Percentiles rank a stretch among this genome's conserved stretches.
phyloP scores from a whole-genome alignment of 2,888 invertebrate genomes.

The Mechanitis mazaeus region DNA sequence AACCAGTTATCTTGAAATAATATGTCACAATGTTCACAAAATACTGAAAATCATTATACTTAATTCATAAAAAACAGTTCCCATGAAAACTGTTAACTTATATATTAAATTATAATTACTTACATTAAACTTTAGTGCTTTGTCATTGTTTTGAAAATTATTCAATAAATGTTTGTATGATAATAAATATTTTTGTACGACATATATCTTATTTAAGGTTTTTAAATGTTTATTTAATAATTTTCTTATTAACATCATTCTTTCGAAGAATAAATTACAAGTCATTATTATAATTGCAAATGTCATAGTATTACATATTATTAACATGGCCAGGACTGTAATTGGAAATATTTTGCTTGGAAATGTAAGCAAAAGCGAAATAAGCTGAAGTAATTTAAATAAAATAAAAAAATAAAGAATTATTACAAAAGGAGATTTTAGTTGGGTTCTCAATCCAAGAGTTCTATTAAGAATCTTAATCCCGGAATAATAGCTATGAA shows the following conservation, averaged over 20 bases:
- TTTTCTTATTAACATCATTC: neutral
- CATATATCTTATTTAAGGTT: neutral
- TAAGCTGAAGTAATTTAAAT: neutral
- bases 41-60: neutral
- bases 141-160: neutral
- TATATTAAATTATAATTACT: neutral
- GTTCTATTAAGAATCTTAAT: neutral
- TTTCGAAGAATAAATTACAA: neutral
- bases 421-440: neutral
- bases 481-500: neutral
- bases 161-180: slow-evolving; percentile 4
- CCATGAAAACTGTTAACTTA: neutral
- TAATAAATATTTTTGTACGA: neutral
- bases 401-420: neutral
- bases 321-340: neutral
- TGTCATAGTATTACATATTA: neutral
- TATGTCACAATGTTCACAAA: neutral
- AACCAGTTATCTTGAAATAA: neutral
- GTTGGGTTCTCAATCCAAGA: neutral
- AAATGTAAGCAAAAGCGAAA: neutral
- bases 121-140: neutral
- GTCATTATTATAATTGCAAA: neutral
- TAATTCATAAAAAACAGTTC: neutral
- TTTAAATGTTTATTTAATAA: slow-evolving; percentile 4
- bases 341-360: no score